A percentile compares a stretch with the other conserved stretches of the same genome.
These are phyloP conservation scores for Jacana jacana DNA, from an alignment of 2,113 vertebrate species.

Conservation along the genomic window DNA sequence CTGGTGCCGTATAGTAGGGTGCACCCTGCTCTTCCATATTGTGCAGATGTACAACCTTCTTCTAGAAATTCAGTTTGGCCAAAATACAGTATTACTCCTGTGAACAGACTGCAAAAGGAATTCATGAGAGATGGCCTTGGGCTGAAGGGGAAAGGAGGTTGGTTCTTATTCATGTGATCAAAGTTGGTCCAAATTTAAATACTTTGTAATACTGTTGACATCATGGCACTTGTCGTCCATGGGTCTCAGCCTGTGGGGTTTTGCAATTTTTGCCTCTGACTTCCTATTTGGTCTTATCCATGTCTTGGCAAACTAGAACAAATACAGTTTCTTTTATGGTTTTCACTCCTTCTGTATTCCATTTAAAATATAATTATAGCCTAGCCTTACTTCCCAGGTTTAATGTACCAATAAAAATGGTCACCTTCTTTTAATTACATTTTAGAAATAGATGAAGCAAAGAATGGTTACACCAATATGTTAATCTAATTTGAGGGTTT, in stretches of 20 bases:
- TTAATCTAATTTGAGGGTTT: background rate
- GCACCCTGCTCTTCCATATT: background rate
- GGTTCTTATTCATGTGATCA: background rate
- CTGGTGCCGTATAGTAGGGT: background rate
- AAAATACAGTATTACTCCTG: background rate
- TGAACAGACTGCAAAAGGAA: background rate
- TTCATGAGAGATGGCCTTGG: background rate
- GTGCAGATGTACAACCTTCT: background rate
- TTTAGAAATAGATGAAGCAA: background rate
- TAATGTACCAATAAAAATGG: background rate
- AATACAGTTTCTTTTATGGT: rapidly evolving
- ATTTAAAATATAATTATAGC: background rate
- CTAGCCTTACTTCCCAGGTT: background rate
- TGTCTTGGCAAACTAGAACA: background rate
- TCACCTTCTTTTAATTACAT: background rate
- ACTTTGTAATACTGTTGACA: background rate
- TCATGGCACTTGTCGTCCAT: background rate
- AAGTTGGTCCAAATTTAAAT: background rate
- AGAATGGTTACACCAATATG: background rate
- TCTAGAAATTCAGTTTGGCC: background rate
- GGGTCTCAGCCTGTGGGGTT: background rate
- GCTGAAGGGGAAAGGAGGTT: background rate
- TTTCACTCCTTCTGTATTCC: background rate
- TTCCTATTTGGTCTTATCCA: background rate
- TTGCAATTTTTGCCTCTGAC: background rate